Percentiles rank a stretch among this genome's conserved stretches.
phyloP scores from a whole-genome alignment of 2,888 invertebrate genomes.

The Drosophila mimetica region DNA sequence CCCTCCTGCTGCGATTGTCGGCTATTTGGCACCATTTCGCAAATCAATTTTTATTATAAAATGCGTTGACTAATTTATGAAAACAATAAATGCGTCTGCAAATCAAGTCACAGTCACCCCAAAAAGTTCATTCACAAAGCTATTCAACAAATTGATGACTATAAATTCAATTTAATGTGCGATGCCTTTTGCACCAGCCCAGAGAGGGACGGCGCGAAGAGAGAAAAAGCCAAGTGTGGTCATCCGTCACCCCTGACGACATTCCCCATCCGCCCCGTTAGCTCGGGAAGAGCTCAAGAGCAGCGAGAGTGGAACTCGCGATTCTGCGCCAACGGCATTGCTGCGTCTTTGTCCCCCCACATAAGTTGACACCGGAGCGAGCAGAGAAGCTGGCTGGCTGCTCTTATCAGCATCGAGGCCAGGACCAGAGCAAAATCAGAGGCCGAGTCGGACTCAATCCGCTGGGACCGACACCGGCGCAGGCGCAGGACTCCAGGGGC shows the following conservation, averaged over 20 bases:
- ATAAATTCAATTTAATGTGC: constrained; percentile 82
- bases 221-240: constrained; percentile 27
- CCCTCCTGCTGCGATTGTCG: background rate
- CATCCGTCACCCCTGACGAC: constrained; percentile 25
- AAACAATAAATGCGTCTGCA: constrained; percentile 74
- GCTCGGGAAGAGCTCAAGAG: constrained; percentile 69
- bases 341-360: constrained; percentile 2
- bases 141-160: constrained; percentile 79
- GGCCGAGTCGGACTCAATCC: constrained; percentile 24
- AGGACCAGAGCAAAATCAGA: background rate
- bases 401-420: background rate
- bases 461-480: constrained; percentile 58
- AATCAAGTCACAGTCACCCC: constrained; percentile 66
- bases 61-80: constrained; percentile 75
- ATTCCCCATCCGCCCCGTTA: background rate
- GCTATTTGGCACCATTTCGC: constrained; percentile 65
- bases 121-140: constrained; percentile 79
- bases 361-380: constrained; percentile 51
- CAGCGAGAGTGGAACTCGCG: constrained; percentile 48
- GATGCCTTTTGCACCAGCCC: constrained; percentile 55
- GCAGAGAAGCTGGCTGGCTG: constrained; percentile 36
- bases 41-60: constrained; percentile 78
- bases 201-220: constrained; percentile 13
- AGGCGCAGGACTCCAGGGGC: constrained; percentile 49
- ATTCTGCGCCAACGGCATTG: constrained; percentile 64